Base-by-base conservation (phyloP, 1,140 invertebrate species). In the Drosophila parabipectinata region DNA sequence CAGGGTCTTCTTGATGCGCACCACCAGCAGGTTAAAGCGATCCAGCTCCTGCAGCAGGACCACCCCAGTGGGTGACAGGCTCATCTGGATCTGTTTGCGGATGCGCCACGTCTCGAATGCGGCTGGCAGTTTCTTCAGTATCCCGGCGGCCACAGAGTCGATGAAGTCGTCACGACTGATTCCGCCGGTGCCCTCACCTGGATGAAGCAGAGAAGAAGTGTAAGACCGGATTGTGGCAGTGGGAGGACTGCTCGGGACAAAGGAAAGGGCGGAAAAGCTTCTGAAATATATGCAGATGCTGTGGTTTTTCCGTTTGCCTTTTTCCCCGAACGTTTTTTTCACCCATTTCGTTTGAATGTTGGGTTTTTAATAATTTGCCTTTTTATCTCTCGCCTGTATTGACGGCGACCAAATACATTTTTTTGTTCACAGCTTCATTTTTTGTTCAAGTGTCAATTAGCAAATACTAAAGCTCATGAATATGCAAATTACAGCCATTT, bases 31-130 rank as follows among this genome's bases (percentile, higher is more conserved):
- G 91, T 98, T 98, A 91, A 98, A 97, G 83, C 96, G 94, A 82
- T 98, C 96, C 15, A 98, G 91, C 92, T 98, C 97, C 94, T 98
- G 97, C 45, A 98, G 93, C 28, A 98, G 92, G 3, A 98, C 97
- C 24, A 98, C 95, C 0, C 96, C 94, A 0, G 96, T 96, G 4
- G 97, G 97, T 3, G 95, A 94, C 47, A 98, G 94, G 66, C 94
- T 94, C 82, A 95, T 92, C 67, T 96, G 96, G 88, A 95, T 96
- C 78, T 94, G 94, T 91, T 95, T 95, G 58, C 95, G 94, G 18
- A 98, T 94, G 92, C 95, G 95, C 92, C 95, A 95, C 3, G 97
- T 93, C 89, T 98, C 96, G 84, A 95, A 98, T 60, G 94, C 93
- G 14, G 89, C 76, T 0, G 97, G 97, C 53, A 98, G 93, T 91